These are phyloP conservation scores for Aphis gossypii DNA, from an alignment of 1,140 invertebrate species.

Conservation along the genomic window DNA sequence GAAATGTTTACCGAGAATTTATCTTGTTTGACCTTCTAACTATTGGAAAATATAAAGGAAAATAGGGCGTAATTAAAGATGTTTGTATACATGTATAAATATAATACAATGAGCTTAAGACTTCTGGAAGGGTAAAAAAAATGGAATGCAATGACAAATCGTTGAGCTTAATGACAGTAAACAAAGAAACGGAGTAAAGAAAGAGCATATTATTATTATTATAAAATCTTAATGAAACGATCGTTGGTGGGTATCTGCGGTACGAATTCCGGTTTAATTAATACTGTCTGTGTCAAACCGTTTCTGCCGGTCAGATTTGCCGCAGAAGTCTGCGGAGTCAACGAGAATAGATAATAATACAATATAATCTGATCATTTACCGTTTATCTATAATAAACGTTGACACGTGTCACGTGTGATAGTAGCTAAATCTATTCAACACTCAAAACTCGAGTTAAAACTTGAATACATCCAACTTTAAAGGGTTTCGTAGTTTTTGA, in stretches of 20 bases:
- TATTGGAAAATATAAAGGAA: slow-evolving; percentile 41
- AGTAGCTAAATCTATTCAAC: background rate
- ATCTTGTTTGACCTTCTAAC: slow-evolving; percentile 21
- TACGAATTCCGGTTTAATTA: background rate
- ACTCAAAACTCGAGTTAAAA: background rate
- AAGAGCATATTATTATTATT: slow-evolving; percentile 18
- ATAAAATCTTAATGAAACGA: slow-evolving; percentile 2
- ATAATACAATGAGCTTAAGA: background rate
- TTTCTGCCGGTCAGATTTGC: background rate
- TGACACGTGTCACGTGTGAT: no score
- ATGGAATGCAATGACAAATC: slow-evolving; percentile 26
- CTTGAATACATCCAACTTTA: background rate
- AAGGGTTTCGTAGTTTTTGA: background rate
- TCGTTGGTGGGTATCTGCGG: background rate
- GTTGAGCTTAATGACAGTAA: slow-evolving; percentile 11
- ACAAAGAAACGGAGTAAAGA: background rate
- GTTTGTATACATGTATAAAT: background rate
- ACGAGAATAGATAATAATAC: background rate
- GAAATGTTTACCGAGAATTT: background rate
- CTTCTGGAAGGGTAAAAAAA: background rate
- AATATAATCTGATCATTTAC: background rate
- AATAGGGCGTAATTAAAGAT: slow-evolving; percentile 29
- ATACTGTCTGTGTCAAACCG: background rate
- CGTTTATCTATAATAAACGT: background rate
- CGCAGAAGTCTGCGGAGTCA: background rate